Evolutionary conservation across 1,140 invertebrate genomes (phyloP).

Genomic region (Drosophila miranda): DNA sequence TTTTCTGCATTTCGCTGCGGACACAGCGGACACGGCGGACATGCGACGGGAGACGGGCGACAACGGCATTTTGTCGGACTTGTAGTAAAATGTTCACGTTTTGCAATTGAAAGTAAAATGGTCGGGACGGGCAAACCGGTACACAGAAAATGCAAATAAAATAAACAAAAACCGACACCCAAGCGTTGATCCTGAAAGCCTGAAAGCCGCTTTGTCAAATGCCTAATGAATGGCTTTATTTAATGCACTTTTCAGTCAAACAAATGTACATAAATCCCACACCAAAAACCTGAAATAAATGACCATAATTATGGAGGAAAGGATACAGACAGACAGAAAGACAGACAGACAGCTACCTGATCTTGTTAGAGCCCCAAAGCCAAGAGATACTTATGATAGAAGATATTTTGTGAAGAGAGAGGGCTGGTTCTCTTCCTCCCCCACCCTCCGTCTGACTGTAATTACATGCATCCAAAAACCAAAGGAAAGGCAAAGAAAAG

Average conservation of each 20-base stretch:
- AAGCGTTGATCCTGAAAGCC: slow-evolving; percentile 28
- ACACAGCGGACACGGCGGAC: slow-evolving; percentile 32
- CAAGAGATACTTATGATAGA: not conserved
- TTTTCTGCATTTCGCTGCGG: slow-evolving; percentile 30
- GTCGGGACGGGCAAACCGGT: slow-evolving; percentile 51
- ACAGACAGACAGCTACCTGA: slow-evolving; percentile 17
- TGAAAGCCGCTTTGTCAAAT: slow-evolving; percentile 20
- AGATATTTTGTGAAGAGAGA: slow-evolving; percentile 3
- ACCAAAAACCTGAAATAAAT: slow-evolving; percentile 4
- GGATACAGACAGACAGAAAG: not conserved
- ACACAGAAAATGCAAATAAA: slow-evolving; percentile 20
- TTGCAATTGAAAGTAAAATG: slow-evolving; percentile 74
- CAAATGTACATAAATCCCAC: slow-evolving; percentile 21
- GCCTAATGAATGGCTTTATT: slow-evolving; percentile 25
- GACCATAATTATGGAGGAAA: slow-evolving; percentile 23
- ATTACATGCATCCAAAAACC: slow-evolving; percentile 16
- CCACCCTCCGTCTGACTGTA: not conserved
- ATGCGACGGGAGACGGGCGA: slow-evolving; percentile 8
- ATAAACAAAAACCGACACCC: slow-evolving; percentile 8
- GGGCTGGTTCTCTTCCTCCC: no score
- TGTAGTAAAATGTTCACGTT: slow-evolving; percentile 53
- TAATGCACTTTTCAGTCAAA: slow-evolving; percentile 10
- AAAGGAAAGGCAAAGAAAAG: slow-evolving; percentile 2
- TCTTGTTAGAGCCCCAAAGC: slow-evolving; percentile 25
- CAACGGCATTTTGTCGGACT: slow-evolving; percentile 7